Percentiles rank a stretch among this genome's conserved stretches.
Evolutionary conservation across 2,888 invertebrate genomes (phyloP).

Genomic region (Flabesymbios commensalis): DNA sequence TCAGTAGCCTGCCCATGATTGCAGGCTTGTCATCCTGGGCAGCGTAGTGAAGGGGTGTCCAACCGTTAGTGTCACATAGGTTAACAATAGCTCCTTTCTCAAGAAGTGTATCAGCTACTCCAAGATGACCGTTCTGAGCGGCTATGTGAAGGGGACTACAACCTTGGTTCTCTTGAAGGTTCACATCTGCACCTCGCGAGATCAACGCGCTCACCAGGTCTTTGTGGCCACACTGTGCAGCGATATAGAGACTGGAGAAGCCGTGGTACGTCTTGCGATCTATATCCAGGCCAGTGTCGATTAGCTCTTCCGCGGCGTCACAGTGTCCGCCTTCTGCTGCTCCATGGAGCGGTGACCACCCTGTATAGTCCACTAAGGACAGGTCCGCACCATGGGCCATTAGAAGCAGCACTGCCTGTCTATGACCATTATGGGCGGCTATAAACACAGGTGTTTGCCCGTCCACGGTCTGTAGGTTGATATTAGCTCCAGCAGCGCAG

Average conservation of each 20-base stretch:
- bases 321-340: slow-evolving; percentile 34
- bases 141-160: slow-evolving; percentile 32
- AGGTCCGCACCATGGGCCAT: slow-evolving; percentile 21
- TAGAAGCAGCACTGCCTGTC: slow-evolving; percentile 9
- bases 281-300: slow-evolving; percentile 25
- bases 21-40: slow-evolving; percentile 21
- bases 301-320: slow-evolving; percentile 22
- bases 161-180: slow-evolving; percentile 36
- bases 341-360: slow-evolving; percentile 37
- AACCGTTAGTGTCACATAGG: slow-evolving; percentile 30
- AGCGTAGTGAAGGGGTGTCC: slow-evolving; percentile 36
- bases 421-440: slow-evolving; percentile 30
- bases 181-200: slow-evolving; percentile 24
- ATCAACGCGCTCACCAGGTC: slow-evolving; percentile 25
- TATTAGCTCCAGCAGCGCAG: slow-evolving; percentile 22
- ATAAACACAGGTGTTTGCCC: slow-evolving; percentile 32
- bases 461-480: slow-evolving; percentile 31
- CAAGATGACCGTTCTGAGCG: slow-evolving; percentile 22
- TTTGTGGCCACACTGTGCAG: slow-evolving; percentile 23
- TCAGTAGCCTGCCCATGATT: slow-evolving; percentile 23
- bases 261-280: slow-evolving; percentile 38
- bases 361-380: slow-evolving; percentile 32
- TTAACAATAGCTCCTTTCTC: slow-evolving; percentile 11
- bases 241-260: slow-evolving; percentile 30
- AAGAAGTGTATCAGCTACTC: slow-evolving; percentile 22